Base-by-base conservation (phyloP, 2,888 invertebrate genomes). In the Ormyrus nitidulus region DNA sequence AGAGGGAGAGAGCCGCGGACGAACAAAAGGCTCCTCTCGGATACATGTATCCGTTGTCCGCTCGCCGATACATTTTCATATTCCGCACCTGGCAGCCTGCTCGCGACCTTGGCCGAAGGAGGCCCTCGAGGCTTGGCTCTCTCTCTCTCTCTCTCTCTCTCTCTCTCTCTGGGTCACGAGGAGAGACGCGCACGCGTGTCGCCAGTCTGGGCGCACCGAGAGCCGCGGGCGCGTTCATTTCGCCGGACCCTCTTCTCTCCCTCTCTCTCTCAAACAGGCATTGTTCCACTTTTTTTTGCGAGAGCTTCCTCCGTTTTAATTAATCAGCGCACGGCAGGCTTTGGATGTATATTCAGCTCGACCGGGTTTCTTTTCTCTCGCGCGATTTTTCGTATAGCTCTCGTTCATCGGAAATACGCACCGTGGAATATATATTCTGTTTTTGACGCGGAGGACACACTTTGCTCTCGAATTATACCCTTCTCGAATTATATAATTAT, bases 61-160 rank as follows among this genome's bases (percentile, higher is more conserved):
- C 34, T 34, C 34, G 34, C 34, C 34, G 34, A 34, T 34, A 34
- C 2, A 34, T 34, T 34, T 34, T 34, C 34, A 34, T 34, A 34
- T 34, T 34, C 34, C 34, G 34, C 34, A 34, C 34, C 34, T 34
- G 34, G 1, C 34, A 34, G 34, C 34, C 34, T 34, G 34, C 34
- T 34, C 34, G 34, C 58, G 72, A 78, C 72, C 77, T 78, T 78
- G 72, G 66, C 66, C 77, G 44, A 53, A 70, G 51, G 64, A n/a
- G 19, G 54, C 58, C 77, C 65, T 13, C 56, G 59, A 77, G 59
- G 72, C 46, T 72, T 68, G 11, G 53, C 51, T 51, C 61, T 9
- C 61, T 62, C 56, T 56, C 13, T 13, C 13, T 13, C 13, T 13
- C 13, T 13, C 13, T 13, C 10, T 56, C 44, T 62, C 11, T 62